Conservation (phyloP, 2,888 invertebrate species). For the Ochropleura plecta region DNA sequence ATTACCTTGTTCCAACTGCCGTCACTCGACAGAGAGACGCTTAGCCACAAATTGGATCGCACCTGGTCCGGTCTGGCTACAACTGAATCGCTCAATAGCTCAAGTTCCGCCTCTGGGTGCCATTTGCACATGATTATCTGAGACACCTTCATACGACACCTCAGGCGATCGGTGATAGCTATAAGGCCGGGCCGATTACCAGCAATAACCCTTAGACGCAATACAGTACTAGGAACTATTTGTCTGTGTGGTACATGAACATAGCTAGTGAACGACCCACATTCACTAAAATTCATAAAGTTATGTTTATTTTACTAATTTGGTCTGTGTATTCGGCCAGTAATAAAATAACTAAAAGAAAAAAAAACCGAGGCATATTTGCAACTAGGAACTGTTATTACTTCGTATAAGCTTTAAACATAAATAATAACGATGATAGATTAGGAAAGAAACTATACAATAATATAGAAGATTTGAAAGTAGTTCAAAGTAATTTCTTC, state of each 20-base stretch:
- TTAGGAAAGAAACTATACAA: conserved; percentile 21
- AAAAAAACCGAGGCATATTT: background rate
- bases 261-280: background rate
- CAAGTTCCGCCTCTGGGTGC: conserved; percentile 52
- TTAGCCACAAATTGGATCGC: conserved; percentile 54
- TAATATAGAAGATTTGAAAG: conserved; percentile 35
- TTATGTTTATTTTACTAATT: too few species aligned
- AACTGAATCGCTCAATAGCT: conserved; percentile 50
- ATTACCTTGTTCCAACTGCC: conserved; percentile 39
- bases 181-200: conserved; percentile 32
- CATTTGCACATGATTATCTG: conserved; percentile 59
- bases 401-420: conserved; percentile 12
- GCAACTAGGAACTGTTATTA: background rate
- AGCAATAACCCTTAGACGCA: background rate
- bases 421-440: conserved; percentile 18
- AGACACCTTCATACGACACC: conserved; percentile 43
- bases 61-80: conserved; percentile 42
- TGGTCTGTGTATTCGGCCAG: too few species aligned
- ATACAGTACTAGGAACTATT: conserved; percentile 5
- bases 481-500: conserved; percentile 54
- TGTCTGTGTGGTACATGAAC: background rate
- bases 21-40: conserved; percentile 22
- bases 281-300: too few species aligned
- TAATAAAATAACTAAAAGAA: too few species aligned
- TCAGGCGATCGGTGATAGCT: conserved; percentile 49